Base-by-base conservation (phyloP, 2,888 invertebrate genomes). In the Drosophila buzzatii region DNA sequence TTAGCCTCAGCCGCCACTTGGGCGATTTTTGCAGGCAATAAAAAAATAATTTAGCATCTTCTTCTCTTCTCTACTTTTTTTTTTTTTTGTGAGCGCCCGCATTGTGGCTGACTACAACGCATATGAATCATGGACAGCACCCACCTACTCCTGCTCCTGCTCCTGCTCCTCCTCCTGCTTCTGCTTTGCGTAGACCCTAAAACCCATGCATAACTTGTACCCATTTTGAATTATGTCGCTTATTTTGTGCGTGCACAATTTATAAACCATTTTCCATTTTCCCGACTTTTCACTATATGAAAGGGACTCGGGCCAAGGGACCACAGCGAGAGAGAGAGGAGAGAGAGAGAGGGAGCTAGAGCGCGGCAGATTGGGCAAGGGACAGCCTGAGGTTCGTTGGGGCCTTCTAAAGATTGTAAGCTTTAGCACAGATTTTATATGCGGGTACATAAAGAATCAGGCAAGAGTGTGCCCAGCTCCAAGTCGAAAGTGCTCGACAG, bases 11-110 rank as follows among this genome's bases (percentile, higher is more conserved):
- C 41, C 31, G 27, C 62, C 45, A 58, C 73, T 66, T 57, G 45
- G 44, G 53, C 62, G 64, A 71, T 68, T 74, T 71, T 74, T 71
- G 59, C 53, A 56, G 83, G 89, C 86, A 89, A 85, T 89, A 89
- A 85, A 85, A 88, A 85, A 85, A 85, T 85, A 89, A 85, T 85
- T 85, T 85, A 85, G 70, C 86, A 64, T 75, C 77, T 81, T 60
- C 60, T 35, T 27, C 55, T 39, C 55, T 27, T 53, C 53, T 23
- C n/a, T 53, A 16, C 27, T 2, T 27, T 23, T 27, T 27, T 27
- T 27, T 27, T 53, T 79, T 51, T 58, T 58, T 69, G 74, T 41
- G 68, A 55, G 76, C 63, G 67, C 51, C 39, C 58, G 42, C 68
- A 56, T 70, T 79, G 74, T 76, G 79, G 56, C 64, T 51, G 51